Evolutionary conservation across 2,113 vertebrate genomes (phyloP).

Genomic region (Capreolus pygargus): DNA sequence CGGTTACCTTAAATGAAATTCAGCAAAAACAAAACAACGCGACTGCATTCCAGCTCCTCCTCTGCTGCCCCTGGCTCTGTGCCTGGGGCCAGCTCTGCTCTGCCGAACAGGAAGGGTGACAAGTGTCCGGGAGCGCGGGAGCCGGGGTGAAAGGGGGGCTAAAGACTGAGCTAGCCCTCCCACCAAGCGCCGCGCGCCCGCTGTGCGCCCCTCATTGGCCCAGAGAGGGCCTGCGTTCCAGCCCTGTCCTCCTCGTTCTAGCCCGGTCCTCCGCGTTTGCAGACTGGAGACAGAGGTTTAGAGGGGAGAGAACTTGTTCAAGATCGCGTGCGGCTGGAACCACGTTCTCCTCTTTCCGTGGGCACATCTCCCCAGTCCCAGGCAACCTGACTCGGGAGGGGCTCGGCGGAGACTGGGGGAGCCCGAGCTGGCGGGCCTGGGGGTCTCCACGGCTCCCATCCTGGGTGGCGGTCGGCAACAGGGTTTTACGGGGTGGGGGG

Average conservation of each 20-base stretch:
- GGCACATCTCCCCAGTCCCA: not conserved
- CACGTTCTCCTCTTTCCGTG: not conserved
- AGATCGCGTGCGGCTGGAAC: fast-evolving
- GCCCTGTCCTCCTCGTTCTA: not conserved
- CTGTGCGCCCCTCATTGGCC: fast-evolving
- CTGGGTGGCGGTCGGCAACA: not conserved
- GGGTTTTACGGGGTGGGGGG: not conserved
- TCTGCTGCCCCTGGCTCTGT: not conserved
- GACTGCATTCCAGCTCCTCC: not conserved
- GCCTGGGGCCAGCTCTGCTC: not conserved
- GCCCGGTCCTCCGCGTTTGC: not conserved
- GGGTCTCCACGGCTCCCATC: not conserved
- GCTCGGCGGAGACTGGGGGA: no score
- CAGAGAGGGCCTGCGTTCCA: not conserved
- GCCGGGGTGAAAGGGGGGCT: not conserved
- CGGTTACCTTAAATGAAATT: not conserved
- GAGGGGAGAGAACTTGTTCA: not conserved
- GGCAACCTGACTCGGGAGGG: not conserved
- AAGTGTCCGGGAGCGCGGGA: not conserved
- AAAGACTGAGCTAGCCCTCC: not conserved
- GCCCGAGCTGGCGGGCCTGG: not conserved
- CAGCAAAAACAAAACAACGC: not conserved
- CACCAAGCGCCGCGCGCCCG: fast-evolving
- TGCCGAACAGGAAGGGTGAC: not conserved
- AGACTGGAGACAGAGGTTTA: not conserved